Evolutionary conservation across 2,797 vertebrate species (phyloP).

Genomic region (Gallinago stenura): DNA sequence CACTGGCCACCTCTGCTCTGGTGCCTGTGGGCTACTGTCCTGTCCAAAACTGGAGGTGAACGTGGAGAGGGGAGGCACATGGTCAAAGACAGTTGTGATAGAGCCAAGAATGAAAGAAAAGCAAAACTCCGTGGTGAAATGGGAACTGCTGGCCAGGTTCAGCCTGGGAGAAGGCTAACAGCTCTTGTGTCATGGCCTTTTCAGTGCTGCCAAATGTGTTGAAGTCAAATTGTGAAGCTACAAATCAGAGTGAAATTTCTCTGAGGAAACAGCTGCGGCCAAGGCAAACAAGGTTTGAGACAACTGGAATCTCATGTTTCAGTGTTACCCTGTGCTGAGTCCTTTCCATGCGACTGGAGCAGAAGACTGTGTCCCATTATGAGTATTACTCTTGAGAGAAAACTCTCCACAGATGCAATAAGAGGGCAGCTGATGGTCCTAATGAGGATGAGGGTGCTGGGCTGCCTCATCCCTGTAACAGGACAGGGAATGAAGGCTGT

Average conservation of each 20-base stretch:
- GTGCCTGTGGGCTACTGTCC: neutral
- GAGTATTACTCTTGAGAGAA: neutral
- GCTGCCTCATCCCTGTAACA: neutral
- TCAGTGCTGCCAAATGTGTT: neutral
- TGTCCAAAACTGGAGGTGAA: neutral
- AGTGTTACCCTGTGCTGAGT: neutral
- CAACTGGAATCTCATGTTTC: slow-evolving; percentile 19
- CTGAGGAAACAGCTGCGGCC: neutral
- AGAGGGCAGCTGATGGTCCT: accelerated
- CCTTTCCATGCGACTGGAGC: neutral
- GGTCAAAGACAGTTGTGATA: neutral
- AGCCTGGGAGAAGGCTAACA: neutral
- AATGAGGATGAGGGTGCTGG: neutral
- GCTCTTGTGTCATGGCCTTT: neutral
- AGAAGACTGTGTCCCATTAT: neutral
- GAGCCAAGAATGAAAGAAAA: neutral
- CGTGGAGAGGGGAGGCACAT: accelerated
- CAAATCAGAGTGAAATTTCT: neutral
- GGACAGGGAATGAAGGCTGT: neutral
- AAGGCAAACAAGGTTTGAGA: slow-evolving; percentile 18
- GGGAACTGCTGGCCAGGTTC: neutral
- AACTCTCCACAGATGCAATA: neutral
- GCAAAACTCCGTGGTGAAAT: neutral
- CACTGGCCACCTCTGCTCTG: neutral
- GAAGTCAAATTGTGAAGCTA: neutral